Percentiles rank a stretch among this genome's conserved stretches.
Conservation (phyloP, 1,140 invertebrate species). For the Halyomorpha halys region DNA sequence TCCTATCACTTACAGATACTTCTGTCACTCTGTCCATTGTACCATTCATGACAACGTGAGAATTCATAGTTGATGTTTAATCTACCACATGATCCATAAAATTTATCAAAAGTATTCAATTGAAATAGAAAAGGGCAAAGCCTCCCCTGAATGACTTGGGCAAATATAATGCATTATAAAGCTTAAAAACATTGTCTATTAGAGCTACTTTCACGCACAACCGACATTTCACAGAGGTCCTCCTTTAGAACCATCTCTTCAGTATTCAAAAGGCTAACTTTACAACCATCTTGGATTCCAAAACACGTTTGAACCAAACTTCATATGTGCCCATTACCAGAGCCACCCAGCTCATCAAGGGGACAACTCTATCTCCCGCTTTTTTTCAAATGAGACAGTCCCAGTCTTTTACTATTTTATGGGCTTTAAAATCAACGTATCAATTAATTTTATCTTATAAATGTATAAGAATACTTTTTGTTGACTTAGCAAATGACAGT, state of each 20-base stretch:
- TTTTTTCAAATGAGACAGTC: background rate
- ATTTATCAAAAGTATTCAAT: constrained; percentile 5
- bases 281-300: constrained; percentile 14
- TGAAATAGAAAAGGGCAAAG: background rate
- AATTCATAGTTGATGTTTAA: background rate
- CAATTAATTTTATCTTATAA: no score
- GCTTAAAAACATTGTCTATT: no score
- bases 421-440: no score
- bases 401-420: no score
- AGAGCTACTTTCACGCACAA: background rate
- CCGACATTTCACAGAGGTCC: background rate
- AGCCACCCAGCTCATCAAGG: background rate
- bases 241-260: background rate
- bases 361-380: background rate
- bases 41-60: constrained; percentile 10
- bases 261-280: background rate
- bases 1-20: constrained; percentile 40
- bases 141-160: no score
- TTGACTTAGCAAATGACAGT: no score
- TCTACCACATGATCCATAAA: constrained; percentile 2
- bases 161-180: no score
- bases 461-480: no score
- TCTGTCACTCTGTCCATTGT: constrained; percentile 27
- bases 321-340: constrained; percentile 6
- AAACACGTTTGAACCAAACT: constrained; percentile 13